phyloP scores from a whole-genome alignment of 2,797 vertebrate species.

The Echiichthys vipera region DNA sequence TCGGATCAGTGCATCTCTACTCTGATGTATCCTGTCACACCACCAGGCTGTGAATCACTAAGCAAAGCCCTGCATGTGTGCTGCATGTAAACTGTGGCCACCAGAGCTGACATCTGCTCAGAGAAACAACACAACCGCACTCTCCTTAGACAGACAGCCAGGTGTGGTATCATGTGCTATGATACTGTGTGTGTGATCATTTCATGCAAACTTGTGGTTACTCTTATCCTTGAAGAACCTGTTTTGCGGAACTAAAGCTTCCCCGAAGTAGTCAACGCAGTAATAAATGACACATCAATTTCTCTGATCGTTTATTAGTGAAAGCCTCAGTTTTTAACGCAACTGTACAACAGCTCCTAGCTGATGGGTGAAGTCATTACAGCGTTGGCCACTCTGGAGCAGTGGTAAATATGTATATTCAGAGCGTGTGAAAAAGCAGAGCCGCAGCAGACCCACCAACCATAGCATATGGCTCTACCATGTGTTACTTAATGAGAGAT shows the following conservation, averaged over 20 bases:
- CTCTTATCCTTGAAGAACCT: constrained; percentile 29
- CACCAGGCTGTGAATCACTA: not conserved
- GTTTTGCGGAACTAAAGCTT: constrained; percentile 24
- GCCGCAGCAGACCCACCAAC: constrained; percentile 73
- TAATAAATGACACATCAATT: not conserved
- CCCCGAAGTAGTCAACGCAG: not conserved
- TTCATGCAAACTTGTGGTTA: constrained; percentile 4
- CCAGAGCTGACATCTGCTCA: constrained; percentile 46
- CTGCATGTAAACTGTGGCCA: constrained; percentile 30
- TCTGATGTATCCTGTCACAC: too few species aligned
- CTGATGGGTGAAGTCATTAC: constrained; percentile 50
- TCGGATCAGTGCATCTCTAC: too few species aligned
- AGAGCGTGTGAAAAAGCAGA: constrained; percentile 76
- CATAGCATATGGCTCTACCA: constrained; percentile 81
- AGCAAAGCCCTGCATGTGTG: constrained; percentile 20
- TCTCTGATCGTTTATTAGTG: constrained; percentile 11
- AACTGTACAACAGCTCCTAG: constrained; percentile 32
- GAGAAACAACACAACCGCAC: constrained; percentile 34
- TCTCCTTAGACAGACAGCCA: constrained; percentile 28
- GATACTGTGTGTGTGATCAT: not conserved
- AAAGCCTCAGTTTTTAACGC: constrained; percentile 9
- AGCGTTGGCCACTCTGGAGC: constrained; percentile 58
- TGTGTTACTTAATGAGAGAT: constrained; percentile 85
- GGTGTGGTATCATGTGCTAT: constrained; percentile 37
- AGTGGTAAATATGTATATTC: constrained; percentile 75